Evolutionary conservation across 2,888 invertebrate species (phyloP).

Genomic region (Parnassius smintheus): DNA sequence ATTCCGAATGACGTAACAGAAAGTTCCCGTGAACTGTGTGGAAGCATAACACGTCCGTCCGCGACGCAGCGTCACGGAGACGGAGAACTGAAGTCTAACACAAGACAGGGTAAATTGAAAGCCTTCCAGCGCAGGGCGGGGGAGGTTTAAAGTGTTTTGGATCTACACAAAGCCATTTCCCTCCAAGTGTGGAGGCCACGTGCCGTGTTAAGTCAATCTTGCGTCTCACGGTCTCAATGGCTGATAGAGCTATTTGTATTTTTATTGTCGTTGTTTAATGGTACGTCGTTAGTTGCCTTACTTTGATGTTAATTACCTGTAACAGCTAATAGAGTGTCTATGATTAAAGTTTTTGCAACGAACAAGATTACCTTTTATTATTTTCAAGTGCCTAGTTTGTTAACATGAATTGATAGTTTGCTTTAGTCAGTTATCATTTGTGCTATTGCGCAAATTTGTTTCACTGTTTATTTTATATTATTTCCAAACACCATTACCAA

Average conservation of each 20-base stretch:
- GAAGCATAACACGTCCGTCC: slow-evolving; percentile 46
- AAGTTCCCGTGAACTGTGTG: slow-evolving; percentile 43
- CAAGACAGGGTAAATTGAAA: slow-evolving; percentile 33
- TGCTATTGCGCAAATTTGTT: too few relatives aligned
- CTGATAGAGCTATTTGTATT: slow-evolving; percentile 56
- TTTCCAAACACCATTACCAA: too few relatives aligned
- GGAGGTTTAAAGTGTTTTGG: slow-evolving; percentile 70
- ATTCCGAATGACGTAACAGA: slow-evolving; percentile 65
- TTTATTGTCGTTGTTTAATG: slow-evolving; percentile 66
- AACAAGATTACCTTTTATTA: too few relatives aligned
- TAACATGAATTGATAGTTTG: too few relatives aligned
- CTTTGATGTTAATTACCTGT: slow-evolving; percentile 5
- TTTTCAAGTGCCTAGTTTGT: too few relatives aligned
- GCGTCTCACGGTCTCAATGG: slow-evolving; percentile 58
- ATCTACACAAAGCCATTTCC: slow-evolving; percentile 65
- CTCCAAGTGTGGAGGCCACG: slow-evolving; percentile 61
- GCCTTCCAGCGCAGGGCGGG: slow-evolving; percentile 45
- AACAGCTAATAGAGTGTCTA: too few relatives aligned
- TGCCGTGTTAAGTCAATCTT: slow-evolving; percentile 70
- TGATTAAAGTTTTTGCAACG: too few relatives aligned
- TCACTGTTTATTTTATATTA: too few relatives aligned
- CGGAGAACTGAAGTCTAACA: slow-evolving; percentile 53
- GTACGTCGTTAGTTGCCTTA: slow-evolving; percentile 56
- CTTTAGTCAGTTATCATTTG: too few relatives aligned
- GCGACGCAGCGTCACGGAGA: slow-evolving; percentile 48